Evolutionary conservation across 1,140 invertebrate species (phyloP), one percentile per base, ranked within the genome.

Genomic region (Helicoverpa armigera): DNA sequence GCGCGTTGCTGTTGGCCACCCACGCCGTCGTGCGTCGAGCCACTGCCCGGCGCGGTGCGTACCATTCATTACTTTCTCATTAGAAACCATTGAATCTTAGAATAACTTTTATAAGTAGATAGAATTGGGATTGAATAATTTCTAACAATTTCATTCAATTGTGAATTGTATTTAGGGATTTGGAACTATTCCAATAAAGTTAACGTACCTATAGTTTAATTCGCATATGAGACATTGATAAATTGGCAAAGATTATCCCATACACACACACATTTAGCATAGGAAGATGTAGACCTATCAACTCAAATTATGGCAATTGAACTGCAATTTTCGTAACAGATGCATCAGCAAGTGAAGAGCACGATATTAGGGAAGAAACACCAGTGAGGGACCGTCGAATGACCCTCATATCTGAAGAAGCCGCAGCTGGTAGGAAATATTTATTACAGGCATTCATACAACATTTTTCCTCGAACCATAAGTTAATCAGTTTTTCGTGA

Each of bases 1-100:
- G 97, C 89, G 97, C 97, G 83, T 95, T 98, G 91, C 96, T 97
- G 90, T 95, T 97, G 87, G 97, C 97, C 89, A 97, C 97, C 86
- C 97, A 97, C 95, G 96, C 97, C 91, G 97, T 98, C 90, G 96
- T 95, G 70, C 91, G 94, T 65, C 92, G 94, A 82, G 90, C 89
- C 86, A 88, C 89, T 69, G 86, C 85, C 65, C 85, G 89, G 56
- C 87, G 89, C 83, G 92, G 93, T 94, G 91, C 89, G 93, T 94
- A 94, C 85, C 31, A 18, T 58, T 35, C 48, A 54, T 18, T 60
- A 61, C 7, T 63, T 56, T 56, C n/a, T n/a, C n/a, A n/a, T n/a
- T 5, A 56, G 5, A 14, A n/a, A n/a, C 14, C 16, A 56, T 43
- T 43, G 5, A 9, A 9, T 43, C 5, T 5, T 1, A 43, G 9